phyloP scores from a whole-genome alignment of 2,888 invertebrate genomes.

The Pristionchus arcanus region DNA sequence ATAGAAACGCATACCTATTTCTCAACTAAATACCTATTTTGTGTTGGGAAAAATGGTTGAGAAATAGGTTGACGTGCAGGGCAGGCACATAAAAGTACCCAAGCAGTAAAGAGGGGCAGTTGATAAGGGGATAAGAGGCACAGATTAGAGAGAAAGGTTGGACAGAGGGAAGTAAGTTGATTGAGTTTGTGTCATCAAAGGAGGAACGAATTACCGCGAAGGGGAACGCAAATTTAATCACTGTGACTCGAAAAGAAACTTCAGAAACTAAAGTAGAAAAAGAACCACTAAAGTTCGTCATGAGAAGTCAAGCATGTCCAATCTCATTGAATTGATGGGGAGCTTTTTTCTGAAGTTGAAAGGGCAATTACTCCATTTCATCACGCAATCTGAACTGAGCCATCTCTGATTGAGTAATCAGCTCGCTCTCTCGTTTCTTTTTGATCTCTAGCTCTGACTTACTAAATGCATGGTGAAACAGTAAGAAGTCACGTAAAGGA shows the following conservation, averaged over 20 bases:
- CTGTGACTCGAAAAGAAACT: background rate
- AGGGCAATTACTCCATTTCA: background rate
- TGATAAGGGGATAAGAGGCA: conserved; percentile 29
- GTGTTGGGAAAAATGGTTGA: too few relatives aligned
- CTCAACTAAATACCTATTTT: too few relatives aligned
- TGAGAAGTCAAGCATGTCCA: background rate
- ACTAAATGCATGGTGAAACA: too few relatives aligned
- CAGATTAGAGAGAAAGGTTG: conserved; percentile 22
- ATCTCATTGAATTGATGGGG: background rate
- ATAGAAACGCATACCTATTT: too few relatives aligned
- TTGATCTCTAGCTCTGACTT: background rate
- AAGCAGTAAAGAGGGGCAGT: background rate
- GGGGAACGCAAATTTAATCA: conserved; percentile 16
- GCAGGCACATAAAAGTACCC: background rate
- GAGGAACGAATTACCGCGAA: conserved; percentile 21
- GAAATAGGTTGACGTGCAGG: too few relatives aligned
- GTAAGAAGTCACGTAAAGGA: too few relatives aligned
- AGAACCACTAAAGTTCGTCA: background rate
- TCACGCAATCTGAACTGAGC: background rate
- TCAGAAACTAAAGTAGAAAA: conserved; percentile 7
- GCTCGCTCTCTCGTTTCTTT: background rate
- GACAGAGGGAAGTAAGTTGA: conserved; percentile 35
- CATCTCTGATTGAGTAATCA: background rate
- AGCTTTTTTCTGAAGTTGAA: background rate
- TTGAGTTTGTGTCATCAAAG: conserved; percentile 38